phyloP scores from a whole-genome alignment of 2,113 vertebrate species.

The Onychostoma macrolepis region DNA sequence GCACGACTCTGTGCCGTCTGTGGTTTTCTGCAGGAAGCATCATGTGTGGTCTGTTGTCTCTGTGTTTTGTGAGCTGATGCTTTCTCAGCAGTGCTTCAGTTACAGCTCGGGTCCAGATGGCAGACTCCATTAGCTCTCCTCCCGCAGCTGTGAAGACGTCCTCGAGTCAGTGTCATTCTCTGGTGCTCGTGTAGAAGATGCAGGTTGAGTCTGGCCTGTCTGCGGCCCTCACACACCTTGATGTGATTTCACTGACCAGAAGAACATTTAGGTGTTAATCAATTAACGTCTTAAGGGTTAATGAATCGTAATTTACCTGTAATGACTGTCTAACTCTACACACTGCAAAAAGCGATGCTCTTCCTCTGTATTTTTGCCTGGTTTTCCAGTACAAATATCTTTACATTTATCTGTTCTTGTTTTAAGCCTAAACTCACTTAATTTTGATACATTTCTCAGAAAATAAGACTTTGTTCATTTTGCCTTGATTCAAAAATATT shows the following conservation, averaged over 20 bases:
- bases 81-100: constrained; percentile 63
- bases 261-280: background rate
- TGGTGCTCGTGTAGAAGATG: background rate
- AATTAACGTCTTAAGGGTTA: too few species aligned
- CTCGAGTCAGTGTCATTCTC: background rate
- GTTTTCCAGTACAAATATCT: background rate
- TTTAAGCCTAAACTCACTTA: background rate
- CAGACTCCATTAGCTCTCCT: background rate
- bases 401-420: background rate
- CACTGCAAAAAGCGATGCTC: background rate
- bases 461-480: background rate
- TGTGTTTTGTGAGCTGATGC: constrained; percentile 54
- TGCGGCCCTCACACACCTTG: background rate
- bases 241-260: background rate
- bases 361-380: background rate
- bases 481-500: background rate
- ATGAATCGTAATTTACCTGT: background rate
- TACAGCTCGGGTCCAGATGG: constrained; percentile 70
- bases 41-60: background rate
- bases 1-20: background rate
- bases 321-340: background rate
- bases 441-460: background rate
- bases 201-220: background rate
- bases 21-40: background rate
- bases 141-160: background rate